These are phyloP conservation scores for Poeciliopsis gracilis DNA, from an alignment of 2,797 vertebrate genomes.

Conservation along the genomic window DNA sequence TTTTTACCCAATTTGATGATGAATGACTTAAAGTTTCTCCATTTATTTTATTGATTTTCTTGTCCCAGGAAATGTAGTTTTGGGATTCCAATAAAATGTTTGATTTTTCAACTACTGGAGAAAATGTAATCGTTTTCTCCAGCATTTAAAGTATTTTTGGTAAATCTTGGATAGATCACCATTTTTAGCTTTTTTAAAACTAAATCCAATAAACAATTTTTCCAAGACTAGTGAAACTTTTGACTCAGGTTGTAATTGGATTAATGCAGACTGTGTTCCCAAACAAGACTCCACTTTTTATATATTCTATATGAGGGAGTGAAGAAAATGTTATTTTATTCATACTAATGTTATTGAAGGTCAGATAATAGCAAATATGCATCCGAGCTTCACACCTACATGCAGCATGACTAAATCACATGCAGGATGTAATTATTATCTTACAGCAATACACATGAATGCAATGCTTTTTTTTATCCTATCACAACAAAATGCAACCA, in stretches of 20 bases:
- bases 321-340: neutral
- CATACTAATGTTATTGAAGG: neutral
- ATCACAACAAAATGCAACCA: neutral
- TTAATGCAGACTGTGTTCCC: neutral
- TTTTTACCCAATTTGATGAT: neutral
- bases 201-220: neutral
- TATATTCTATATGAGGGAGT: neutral
- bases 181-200: neutral
- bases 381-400: neutral
- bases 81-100: neutral
- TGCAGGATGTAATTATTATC: neutral
- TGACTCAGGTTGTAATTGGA: neutral
- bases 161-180: neutral
- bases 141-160: neutral
- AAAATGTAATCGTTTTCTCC: neutral
- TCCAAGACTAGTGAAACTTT: neutral
- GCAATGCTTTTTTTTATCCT: neutral
- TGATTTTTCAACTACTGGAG: neutral
- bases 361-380: neutral
- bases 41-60: neutral
- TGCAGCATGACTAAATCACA: neutral
- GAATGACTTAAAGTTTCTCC: neutral
- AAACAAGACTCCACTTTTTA: neutral
- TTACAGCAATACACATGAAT: neutral
- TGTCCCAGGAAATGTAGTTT: neutral